Conservation (phyloP, 2,113 vertebrate genomes). For the Bubo scandiacus region DNA sequence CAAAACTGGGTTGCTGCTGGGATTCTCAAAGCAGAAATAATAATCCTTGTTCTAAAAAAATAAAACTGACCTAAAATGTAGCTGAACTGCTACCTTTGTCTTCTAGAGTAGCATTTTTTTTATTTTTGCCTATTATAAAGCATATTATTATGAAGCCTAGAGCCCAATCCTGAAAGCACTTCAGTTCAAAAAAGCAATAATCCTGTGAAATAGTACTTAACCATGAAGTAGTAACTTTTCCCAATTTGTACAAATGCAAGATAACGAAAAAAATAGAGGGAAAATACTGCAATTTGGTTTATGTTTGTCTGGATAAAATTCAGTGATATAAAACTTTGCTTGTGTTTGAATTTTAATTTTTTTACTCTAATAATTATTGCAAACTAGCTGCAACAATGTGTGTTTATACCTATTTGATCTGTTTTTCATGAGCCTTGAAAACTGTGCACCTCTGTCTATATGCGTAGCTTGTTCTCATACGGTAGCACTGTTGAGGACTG, state of each 20-base stretch:
- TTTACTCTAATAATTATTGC: not conserved
- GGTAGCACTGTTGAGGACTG: not conserved
- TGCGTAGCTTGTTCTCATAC: rapidly evolving
- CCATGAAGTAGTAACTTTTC: not conserved
- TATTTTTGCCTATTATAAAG: not conserved
- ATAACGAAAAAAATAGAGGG: not conserved
- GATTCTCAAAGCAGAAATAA: slow-evolving; percentile 39
- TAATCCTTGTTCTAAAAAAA: slow-evolving; percentile 24
- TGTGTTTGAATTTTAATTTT: not conserved
- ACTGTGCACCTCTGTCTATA: not conserved
- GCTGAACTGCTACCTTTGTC: not conserved
- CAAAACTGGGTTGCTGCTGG: slow-evolving; percentile 42
- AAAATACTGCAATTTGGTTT: not conserved
- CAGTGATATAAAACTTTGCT: not conserved
- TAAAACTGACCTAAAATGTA: slow-evolving; percentile 36
- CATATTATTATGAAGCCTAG: not conserved
- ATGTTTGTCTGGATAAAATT: not conserved
- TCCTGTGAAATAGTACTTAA: not conserved
- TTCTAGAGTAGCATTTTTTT: not conserved
- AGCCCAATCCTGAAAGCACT: not conserved
- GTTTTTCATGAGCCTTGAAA: not conserved
- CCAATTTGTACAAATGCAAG: not conserved
- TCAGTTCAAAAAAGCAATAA: not conserved
- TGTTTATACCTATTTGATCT: not conserved
- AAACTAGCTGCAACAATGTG: not conserved